These are phyloP conservation scores for Drosophila bifasciata DNA, from an alignment of 1,140 invertebrate genomes.

Conservation along the genomic window DNA sequence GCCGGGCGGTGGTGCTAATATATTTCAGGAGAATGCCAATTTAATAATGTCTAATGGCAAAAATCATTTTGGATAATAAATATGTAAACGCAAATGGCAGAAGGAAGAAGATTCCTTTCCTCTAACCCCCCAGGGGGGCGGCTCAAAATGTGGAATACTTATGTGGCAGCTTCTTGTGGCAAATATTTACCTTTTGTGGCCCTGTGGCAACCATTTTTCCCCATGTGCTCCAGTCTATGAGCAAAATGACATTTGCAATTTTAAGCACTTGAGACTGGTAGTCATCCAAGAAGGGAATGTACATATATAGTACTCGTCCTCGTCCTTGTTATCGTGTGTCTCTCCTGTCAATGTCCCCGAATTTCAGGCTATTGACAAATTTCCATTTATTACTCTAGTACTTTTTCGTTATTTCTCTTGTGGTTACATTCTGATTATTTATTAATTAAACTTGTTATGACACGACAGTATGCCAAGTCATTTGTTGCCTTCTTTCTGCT, in stretches of 20 bases:
- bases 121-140: background rate
- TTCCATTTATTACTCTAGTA: conserved; percentile 46
- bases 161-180: conserved; percentile 59
- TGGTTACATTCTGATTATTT: conserved; percentile 78
- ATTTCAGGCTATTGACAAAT: conserved; percentile 70
- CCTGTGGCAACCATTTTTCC: conserved; percentile 29
- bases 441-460: conserved; percentile 81
- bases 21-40: conserved; percentile 70
- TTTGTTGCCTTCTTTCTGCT: conserved; percentile 20
- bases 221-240: conserved; percentile 49
- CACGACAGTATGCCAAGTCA: conserved; percentile 55
- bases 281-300: conserved; percentile 24
- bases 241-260: conserved; percentile 81
- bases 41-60: conserved; percentile 80
- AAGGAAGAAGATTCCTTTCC: background rate
- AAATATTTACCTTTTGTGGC: conserved; percentile 75
- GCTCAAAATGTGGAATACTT: conserved; percentile 33
- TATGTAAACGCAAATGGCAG: conserved; percentile 65
- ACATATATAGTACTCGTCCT: conserved; percentile 1
- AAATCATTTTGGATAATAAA: conserved; percentile 81
- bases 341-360: conserved; percentile 43
- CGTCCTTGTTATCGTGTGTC: conserved; percentile 5
- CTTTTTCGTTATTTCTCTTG: conserved; percentile 67
- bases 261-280: conserved; percentile 77
- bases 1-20: conserved; percentile 33